Base-by-base conservation (phyloP, 2,113 vertebrate species). In the Neoarius graeffei region DNA sequence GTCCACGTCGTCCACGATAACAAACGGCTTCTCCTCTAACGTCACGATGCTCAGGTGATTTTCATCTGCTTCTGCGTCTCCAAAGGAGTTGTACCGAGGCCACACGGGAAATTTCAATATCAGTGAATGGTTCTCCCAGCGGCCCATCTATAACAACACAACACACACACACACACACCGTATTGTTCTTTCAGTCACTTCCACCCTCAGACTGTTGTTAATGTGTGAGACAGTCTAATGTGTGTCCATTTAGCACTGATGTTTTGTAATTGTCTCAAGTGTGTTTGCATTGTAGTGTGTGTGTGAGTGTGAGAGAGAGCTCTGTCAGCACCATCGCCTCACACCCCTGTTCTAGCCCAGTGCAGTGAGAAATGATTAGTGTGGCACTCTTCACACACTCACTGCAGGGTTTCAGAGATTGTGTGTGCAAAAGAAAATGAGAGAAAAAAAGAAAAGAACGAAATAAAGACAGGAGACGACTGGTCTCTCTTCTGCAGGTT, bases 41-140 rank as follows among this genome's bases (percentile, higher is more conserved):
- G 98, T 99, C 90, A 99, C 98, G 0, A 99, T 97, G 90, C 97
- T 99, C 90, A 99, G 95, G 54, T 99, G 98, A 93, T 98, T 99
- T 90, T 99, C 97, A 0, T 99, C 98, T 0, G 97, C 97, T 25
- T 98, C 98, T 9, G 96, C 96, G 83, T 99, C 98, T 0, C 96
- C 96, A 0, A 96, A 96, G 1, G 98, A 98, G 91, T 97, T 99
- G 90, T 97, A 99, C 86, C 98, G 91, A 0, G 98, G 98, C 98
- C 98, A 99, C 90, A 99, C 98, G 0, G 98, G 97, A 25, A 99
- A 98, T 93, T 97, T 97, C 86, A 99, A 92, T 60, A 94, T 95
- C 92, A 99, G 83, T 0, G 96, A 96, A 83, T 97, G 96, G 88
- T 99, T 99, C 91, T 99, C 98, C 98, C 98, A 99, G 73, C 97